phyloP scores from a whole-genome alignment of 2,797 vertebrate species.

The Chrysocyon brachyurus region DNA sequence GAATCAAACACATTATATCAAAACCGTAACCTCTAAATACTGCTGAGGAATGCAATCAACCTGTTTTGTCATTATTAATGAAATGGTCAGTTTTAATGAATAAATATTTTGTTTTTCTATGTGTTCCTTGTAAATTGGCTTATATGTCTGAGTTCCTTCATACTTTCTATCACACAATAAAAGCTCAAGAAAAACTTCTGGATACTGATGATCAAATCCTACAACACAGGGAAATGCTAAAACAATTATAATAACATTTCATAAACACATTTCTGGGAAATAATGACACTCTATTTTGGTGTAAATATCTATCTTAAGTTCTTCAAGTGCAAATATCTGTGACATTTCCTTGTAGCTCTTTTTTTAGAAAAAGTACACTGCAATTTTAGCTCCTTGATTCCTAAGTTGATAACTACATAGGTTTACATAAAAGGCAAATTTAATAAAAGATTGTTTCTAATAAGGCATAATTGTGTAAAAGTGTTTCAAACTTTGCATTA shows the following conservation, averaged over 20 bases:
- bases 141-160: background rate
- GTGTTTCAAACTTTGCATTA: constrained; percentile 66
- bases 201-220: background rate
- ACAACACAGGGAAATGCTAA: background rate
- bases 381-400: constrained; percentile 47
- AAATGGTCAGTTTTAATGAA: background rate
- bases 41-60: background rate
- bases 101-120: constrained; percentile 21
- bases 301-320: background rate
- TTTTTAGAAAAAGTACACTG: constrained; percentile 10
- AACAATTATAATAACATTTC: background rate
- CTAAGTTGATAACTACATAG: constrained; percentile 68
- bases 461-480: constrained; percentile 66
- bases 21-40: background rate
- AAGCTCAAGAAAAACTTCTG: background rate
- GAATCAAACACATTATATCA: background rate
- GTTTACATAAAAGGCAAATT: constrained; percentile 72
- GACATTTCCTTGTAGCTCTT: background rate
- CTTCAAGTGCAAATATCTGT: background rate
- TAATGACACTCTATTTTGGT: background rate
- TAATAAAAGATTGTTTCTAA: constrained; percentile 69
- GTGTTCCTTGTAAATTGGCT: background rate
- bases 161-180: background rate
- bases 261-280: constrained; percentile 13
- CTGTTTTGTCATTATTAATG: background rate